A percentile compares a stretch with the other conserved stretches of the same genome.
Conservation (phyloP, 2,113 vertebrate species). For the Ictalurus punctatus region DNA sequence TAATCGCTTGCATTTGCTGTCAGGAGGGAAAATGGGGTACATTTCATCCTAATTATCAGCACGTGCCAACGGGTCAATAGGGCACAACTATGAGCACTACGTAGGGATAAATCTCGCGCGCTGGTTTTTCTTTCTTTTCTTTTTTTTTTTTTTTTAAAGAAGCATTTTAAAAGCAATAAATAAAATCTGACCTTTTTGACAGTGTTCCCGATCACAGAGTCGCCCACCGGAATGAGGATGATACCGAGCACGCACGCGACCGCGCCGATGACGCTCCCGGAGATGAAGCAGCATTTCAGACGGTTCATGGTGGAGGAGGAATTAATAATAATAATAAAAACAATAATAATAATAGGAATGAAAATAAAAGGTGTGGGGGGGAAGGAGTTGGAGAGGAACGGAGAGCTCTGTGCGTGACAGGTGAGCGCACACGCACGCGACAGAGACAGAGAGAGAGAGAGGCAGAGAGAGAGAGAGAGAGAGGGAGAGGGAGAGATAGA, state of each 20-base stretch:
- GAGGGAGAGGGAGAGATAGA: neutral
- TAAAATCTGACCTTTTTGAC: slow-evolving; percentile 79
- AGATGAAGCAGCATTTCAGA: slow-evolving; percentile 66
- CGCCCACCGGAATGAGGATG: slow-evolving; percentile 84
- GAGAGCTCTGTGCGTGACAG: neutral
- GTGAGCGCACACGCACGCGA: no score
- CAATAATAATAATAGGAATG: neutral
- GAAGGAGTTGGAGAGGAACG: neutral
- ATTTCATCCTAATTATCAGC: neutral
- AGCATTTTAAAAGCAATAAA: neutral
- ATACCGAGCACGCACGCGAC: slow-evolving; percentile 81
- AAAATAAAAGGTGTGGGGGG: neutral
- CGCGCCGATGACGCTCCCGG: slow-evolving; percentile 25
- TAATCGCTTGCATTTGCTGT: neutral
- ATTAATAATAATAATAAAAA: neutral
- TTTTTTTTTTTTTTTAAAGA: no score
- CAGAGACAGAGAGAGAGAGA: neutral
- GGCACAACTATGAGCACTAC: neutral
- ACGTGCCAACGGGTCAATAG: neutral
- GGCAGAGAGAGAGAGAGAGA: neutral
- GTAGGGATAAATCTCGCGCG: neutral
- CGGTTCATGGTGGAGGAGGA: slow-evolving; percentile 28
- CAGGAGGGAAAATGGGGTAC: no score
- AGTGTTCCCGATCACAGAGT: slow-evolving; percentile 74
- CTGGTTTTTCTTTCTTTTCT: neutral